Conservation (phyloP, 1,140 invertebrate genomes). For the Drosophila miranda region DNA sequence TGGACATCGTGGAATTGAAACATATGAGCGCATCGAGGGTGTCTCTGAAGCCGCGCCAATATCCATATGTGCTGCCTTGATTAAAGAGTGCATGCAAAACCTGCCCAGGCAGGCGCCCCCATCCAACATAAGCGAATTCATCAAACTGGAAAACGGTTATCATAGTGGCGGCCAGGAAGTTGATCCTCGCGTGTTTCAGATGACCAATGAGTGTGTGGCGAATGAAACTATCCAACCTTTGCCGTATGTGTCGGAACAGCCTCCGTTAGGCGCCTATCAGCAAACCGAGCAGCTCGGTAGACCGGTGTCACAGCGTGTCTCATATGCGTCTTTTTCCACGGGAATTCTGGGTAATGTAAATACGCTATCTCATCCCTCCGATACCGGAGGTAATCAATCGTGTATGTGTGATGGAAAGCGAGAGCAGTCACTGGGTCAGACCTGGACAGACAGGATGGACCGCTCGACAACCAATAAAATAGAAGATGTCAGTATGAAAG, state of each 20-base stretch:
- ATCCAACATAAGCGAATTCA: constrained; percentile 7
- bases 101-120: not conserved
- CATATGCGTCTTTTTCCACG: constrained; percentile 18
- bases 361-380: constrained; percentile 11
- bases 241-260: not conserved
- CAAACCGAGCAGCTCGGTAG: not conserved
- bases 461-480: too few species aligned
- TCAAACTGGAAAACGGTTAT: constrained; percentile 17
- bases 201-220: constrained; percentile 22
- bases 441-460: too few species aligned
- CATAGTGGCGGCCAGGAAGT: not conserved
- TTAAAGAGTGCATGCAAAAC: constrained; percentile 9
- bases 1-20: not conserved
- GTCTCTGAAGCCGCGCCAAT: not conserved
- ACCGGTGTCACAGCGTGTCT: not conserved
- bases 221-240: constrained; percentile 10
- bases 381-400: not conserved
- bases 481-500: too few species aligned
- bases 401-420: not conserved
- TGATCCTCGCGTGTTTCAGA: not conserved
- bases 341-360: constrained; percentile 29
- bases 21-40: constrained; percentile 20
- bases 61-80: not conserved
- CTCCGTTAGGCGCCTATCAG: not conserved
- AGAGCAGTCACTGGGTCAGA: not conserved